Base-by-base conservation (phyloP, 2,113 vertebrate genomes). In the Columbina picui region DNA sequence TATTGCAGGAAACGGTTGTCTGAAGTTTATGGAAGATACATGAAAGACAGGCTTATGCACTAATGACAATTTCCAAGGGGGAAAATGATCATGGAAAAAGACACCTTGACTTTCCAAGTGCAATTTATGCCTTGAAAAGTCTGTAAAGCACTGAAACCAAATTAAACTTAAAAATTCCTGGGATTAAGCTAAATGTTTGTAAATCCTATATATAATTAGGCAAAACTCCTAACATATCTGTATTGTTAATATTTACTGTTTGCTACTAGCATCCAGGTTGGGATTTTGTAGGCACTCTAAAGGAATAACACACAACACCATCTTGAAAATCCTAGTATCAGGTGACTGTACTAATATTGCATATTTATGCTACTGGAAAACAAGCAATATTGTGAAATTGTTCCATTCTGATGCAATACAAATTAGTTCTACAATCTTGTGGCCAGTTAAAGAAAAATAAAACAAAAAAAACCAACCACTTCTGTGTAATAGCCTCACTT, bases 141-240 rank as follows among this genome's bases (percentile, higher is more conserved):
- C 64, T 73, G 27, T 73, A 50, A 87, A 90, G 6, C 26, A 84
- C 52, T 86, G 93, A 90, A 93, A 73, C 10, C 16, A 92, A 74
- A 47, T 36, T 89, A 87, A 95, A 38, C 36, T 70, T 87, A 26
- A 77, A 52, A 89, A 90, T 94, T 92, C 79, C 56, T 81, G 27
- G 43, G 32, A 88, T 84, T 80, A 84, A 80, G 18, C 8, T 88
- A 90, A 93, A 88, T 68, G 30, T 18, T 70, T 81, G 60, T 78
- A 86, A 91, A 92, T 87, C 52, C 26, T 94, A 19, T 49, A 56
- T 36, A 86, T 86, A 88, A 88, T 77, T 90, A 70, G n/a, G 52
- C 74, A 63, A 88, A 86, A 36, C 23, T 80, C 20, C 60, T 85
- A 50, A 27, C 29, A 10, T 91, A 70, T 41, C 65, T 74, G 4